A percentile compares a stretch with the other conserved stretches of the same genome.
These are phyloP conservation scores for Ormyrus nitidulus DNA, from an alignment of 2,888 invertebrate species.

Conservation along the genomic window DNA sequence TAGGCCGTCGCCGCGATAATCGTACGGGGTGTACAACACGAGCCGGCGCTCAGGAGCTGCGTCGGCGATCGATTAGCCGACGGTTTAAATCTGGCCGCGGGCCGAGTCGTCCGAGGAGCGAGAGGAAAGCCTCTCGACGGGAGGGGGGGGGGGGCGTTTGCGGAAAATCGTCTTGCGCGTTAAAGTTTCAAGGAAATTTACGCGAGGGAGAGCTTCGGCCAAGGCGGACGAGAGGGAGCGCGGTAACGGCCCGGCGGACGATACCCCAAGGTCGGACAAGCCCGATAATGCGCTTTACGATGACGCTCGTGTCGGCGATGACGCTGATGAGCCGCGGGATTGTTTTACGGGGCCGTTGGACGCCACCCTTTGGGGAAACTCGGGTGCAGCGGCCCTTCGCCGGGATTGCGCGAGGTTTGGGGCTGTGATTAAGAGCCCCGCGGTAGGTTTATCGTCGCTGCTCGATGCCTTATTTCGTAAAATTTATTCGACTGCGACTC, in stretches of 20 bases:
- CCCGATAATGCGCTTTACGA: background rate
- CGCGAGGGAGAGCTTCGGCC: background rate
- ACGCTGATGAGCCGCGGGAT: background rate
- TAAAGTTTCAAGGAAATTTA: conserved; percentile 46
- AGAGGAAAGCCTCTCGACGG: no score
- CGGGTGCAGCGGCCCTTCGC: no score
- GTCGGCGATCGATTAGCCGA: conserved; percentile 7
- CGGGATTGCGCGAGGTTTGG: no score
- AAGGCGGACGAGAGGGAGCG: background rate
- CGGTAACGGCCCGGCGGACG: background rate
- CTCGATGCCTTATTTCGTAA: no score
- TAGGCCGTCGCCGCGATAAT: conserved; percentile 14
- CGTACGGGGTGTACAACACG: background rate
- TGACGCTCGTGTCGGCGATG: background rate
- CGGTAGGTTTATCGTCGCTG: no score
- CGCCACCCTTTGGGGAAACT: no score
- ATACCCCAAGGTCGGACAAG: background rate
- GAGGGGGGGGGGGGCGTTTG: no score
- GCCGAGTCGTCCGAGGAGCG: background rate
- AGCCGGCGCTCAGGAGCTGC: no score
- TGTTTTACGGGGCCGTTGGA: no score
- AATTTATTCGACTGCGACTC: no score
- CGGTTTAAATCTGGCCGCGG: background rate
- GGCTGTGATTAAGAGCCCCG: no score
- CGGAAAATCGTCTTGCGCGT: background rate